Evolutionary conservation across 2,113 vertebrate species (phyloP).

Genomic region (Acrocephalus kingi): DNA sequence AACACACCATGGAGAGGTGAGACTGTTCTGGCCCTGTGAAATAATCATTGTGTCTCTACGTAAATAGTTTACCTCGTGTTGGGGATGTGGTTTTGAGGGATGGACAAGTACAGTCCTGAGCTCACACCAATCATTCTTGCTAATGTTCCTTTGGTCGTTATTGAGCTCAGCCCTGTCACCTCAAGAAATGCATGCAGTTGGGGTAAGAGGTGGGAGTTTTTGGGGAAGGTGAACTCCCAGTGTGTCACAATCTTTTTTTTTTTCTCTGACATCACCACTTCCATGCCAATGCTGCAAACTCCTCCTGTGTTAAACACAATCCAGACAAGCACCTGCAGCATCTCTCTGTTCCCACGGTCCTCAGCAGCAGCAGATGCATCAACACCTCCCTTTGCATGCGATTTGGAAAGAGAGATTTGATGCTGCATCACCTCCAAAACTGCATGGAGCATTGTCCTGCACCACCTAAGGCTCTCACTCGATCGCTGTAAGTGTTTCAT

Average conservation of each 20-base stretch:
- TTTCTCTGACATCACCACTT: not conserved
- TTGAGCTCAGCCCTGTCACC: not conserved
- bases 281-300: not conserved
- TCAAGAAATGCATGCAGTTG: not conserved
- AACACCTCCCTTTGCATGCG: not conserved
- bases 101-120: not conserved
- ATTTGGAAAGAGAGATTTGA: not conserved
- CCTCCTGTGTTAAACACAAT: not conserved
- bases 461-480: not conserved
- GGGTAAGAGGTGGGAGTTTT: not conserved
- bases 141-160: not conserved
- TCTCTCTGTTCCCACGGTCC: not conserved
- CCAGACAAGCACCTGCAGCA: not conserved
- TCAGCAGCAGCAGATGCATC: conserved; percentile 7
- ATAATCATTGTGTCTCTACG: not conserved
- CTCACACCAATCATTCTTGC: not conserved
- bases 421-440: not conserved
- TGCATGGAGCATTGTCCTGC: not conserved
- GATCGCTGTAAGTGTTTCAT: not conserved
- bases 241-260: not conserved
- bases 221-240: not conserved
- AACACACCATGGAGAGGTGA: not conserved
- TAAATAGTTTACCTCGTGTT: not conserved
- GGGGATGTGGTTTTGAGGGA: not conserved
- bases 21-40: not conserved